Base-by-base conservation (phyloP, 2,113 vertebrate species). In the Coturnix japonica region DNA sequence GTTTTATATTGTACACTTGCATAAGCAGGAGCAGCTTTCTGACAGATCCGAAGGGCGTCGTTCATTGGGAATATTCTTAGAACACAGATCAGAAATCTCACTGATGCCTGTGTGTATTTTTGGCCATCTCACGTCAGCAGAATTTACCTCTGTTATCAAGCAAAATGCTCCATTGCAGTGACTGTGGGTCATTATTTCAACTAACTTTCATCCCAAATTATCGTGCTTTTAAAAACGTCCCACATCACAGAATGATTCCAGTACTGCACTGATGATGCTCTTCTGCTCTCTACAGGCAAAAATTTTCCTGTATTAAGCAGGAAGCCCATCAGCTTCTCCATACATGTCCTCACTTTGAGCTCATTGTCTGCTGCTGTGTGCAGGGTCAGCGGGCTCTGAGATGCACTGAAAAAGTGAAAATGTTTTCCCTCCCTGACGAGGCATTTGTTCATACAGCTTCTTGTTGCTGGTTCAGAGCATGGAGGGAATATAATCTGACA, bases 191-290 rank as follows among this genome's bases (percentile, higher is more conserved):
- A 66, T 93, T 79, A 76, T 66, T 81, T 81, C 41, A 56, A 87
- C 67, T 74, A 25, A 93, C 93, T 89, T 94, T 82, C 87, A 85
- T 87, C 82, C 85, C 46, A 85, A 89, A 93, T 94, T 92, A 85
- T 73, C 74, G 39, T 1, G 1, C 74, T 93, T 95, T 39, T 56
- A 57, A 63, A 67, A 91, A 94, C 70, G 57, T 82, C 67, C 89
- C 87, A 85, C 51, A 47, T 57, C 78, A 70, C 33, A 81, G 64
- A 86, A 75, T 22, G 33, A 54, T 75, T 79, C 56, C 31, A 47
- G 66, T 54, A 85, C 60, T 74, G 87, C 71, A 30, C 31, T 70
- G 56, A 81, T 67, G 65, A 82, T 30, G 78, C 22, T 63, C 60
- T 63, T 35, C 11, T 2, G 6, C 25, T 28, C 3, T 67, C 53